A percentile compares a stretch with the other conserved stretches of the same genome.
Evolutionary conservation across 2,888 invertebrate genomes (phyloP).

Genomic region (Zygothrica quintamaculata): DNA sequence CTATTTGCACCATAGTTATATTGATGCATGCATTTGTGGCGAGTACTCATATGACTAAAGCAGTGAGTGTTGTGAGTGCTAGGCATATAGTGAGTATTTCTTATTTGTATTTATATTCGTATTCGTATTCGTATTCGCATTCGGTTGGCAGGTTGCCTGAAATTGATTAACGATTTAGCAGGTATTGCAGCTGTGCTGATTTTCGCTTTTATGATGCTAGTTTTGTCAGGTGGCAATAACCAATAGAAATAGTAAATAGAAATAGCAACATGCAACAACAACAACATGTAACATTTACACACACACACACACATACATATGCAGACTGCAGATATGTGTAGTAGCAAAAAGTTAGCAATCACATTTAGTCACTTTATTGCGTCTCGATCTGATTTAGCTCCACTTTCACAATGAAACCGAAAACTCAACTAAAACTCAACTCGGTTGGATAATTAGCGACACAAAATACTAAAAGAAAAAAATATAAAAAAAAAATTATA

Average conservation of each 20-base stretch:
- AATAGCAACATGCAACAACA: constrained; percentile 3
- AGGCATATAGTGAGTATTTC: constrained; percentile 3
- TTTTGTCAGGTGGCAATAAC: constrained; percentile 47
- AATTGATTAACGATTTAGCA: constrained; percentile 59
- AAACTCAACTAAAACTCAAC: constrained; percentile 33
- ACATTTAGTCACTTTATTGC: constrained; percentile 46
- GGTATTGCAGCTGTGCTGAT: constrained; percentile 56
- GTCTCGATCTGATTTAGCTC: constrained; percentile 47
- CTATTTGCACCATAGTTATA: not conserved
- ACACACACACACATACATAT: constrained; percentile 7
- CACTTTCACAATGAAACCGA: constrained; percentile 68
- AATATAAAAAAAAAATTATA: no score
- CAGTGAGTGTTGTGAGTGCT: constrained; percentile 13
- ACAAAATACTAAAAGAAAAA: constrained; percentile 42
- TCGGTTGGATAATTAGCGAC: constrained; percentile 65
- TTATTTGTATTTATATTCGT: constrained; percentile 34
- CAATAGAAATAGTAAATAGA: constrained; percentile 34
- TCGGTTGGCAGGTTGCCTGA: constrained; percentile 45
- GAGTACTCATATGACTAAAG: not conserved
- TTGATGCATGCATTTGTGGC: not conserved
- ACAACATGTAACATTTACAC: constrained; percentile 10
- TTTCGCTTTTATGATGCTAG: constrained; percentile 36
- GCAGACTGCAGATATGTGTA: not conserved
- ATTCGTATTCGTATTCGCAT: not conserved
- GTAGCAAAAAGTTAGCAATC: constrained; percentile 32